Conservation (phyloP, 2,888 invertebrate genomes). For the Drosophila picticornis region DNA sequence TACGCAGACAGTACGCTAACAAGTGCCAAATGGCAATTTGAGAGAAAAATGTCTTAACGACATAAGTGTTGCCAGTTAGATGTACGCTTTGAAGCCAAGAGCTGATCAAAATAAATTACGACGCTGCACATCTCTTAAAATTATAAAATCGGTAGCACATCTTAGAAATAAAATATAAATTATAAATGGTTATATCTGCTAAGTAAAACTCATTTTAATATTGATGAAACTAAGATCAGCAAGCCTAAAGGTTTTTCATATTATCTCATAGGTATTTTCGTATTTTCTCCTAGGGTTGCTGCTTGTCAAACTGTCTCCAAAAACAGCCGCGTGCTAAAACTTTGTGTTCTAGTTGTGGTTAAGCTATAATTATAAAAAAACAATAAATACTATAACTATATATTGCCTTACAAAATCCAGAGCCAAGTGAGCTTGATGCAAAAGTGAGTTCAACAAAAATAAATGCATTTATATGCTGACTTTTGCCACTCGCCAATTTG, state of each 20-base stretch:
- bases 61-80: not conserved
- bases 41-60: constrained; percentile 1
- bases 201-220: not conserved
- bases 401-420: not conserved
- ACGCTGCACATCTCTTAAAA: not conserved
- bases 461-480: not conserved
- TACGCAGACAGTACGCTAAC: constrained; percentile 44
- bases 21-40: constrained; percentile 19
- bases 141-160: not conserved
- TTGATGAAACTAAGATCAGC: not conserved
- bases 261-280: not conserved
- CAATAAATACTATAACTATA: not conserved
- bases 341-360: not conserved
- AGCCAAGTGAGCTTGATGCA: not conserved
- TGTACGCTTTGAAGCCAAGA: not conserved
- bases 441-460: not conserved
- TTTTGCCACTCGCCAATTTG: constrained; percentile 6
- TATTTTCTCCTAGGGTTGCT: not conserved
- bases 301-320: not conserved
- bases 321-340: not conserved
- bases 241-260: not conserved
- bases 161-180: not conserved
- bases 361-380: not conserved
- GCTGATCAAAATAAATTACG: not conserved
- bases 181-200: accelerated